A percentile compares a stretch with the other conserved stretches of the same genome.
Conservation (phyloP, 2,888 invertebrate genomes). For the Tetranychus truncatus region DNA sequence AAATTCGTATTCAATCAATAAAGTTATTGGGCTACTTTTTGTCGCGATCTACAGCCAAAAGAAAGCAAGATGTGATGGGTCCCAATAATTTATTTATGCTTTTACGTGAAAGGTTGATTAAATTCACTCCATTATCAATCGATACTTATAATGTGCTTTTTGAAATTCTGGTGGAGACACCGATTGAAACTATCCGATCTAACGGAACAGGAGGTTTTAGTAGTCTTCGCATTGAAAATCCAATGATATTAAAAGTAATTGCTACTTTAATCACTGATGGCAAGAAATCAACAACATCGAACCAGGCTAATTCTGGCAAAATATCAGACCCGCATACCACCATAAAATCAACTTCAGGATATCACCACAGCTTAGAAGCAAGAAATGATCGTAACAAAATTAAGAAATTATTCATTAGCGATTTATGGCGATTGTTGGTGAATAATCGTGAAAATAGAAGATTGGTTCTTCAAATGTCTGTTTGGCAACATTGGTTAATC, state of each 20-base stretch:
- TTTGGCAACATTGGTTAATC: constrained; percentile 97
- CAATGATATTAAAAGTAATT: constrained; percentile 95
- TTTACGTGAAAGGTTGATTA: constrained; percentile 64
- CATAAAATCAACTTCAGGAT: not conserved
- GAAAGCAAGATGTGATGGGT: constrained; percentile 98
- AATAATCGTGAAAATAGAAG: constrained; percentile 82
- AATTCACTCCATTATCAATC: constrained; percentile 71
- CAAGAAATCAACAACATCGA: constrained; percentile 38
- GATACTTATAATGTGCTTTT: constrained; percentile 95
- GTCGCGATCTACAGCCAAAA: constrained; percentile 89
- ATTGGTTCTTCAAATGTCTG: constrained; percentile 88
- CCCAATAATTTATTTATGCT: constrained; percentile 94
- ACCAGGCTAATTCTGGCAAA: not conserved
- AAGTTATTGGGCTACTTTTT: constrained; percentile 94
- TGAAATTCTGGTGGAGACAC: constrained; percentile 42
- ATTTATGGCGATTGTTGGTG: constrained; percentile 93
- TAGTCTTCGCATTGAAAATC: constrained; percentile 31
- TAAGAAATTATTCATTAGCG: constrained; percentile 73
- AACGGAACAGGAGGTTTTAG: constrained; percentile 12
- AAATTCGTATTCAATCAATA: constrained; percentile 81
- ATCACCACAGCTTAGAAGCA: not conserved
- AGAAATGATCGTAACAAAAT: constrained; percentile 29
- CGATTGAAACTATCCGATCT: constrained; percentile 17
- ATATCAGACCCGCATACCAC: not conserved
- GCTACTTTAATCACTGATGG: constrained; percentile 91